phyloP scores from a whole-genome alignment of 2,113 vertebrate species.

The Manacus vitellinus region DNA sequence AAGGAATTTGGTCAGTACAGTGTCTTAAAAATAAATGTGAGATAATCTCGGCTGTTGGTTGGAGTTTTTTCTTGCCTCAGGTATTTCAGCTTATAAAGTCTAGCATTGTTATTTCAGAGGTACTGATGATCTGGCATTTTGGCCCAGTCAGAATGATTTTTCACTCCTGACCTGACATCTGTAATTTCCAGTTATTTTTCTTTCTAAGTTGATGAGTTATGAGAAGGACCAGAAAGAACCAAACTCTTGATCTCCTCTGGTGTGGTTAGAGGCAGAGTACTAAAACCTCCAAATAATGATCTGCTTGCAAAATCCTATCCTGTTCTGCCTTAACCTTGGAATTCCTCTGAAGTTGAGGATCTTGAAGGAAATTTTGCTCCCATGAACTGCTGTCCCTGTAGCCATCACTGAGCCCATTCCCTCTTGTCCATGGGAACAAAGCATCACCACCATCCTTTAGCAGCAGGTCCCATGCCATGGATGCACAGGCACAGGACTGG shows the following conservation, averaged over 20 bases:
- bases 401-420: background rate
- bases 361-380: background rate
- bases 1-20: background rate
- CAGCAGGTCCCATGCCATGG: background rate
- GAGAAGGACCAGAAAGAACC: background rate
- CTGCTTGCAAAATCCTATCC: background rate
- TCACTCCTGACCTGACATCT: background rate
- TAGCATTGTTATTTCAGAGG: background rate
- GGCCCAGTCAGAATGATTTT: background rate
- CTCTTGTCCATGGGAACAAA: background rate
- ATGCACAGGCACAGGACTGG: background rate
- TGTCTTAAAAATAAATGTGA: background rate
- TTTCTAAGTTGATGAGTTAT: background rate
- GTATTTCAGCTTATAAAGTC: background rate
- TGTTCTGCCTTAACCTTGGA: background rate
- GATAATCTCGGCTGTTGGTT: background rate
- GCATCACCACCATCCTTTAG: background rate
- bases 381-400: background rate
- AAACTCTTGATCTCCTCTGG: background rate
- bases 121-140: background rate
- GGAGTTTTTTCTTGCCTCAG: background rate
- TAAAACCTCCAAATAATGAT: background rate
- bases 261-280: background rate
- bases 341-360: background rate
- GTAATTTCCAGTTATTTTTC: background rate